These are phyloP conservation scores for Tarsius wallacei DNA, from an alignment of 2,797 vertebrate genomes.

Conservation along the genomic window DNA sequence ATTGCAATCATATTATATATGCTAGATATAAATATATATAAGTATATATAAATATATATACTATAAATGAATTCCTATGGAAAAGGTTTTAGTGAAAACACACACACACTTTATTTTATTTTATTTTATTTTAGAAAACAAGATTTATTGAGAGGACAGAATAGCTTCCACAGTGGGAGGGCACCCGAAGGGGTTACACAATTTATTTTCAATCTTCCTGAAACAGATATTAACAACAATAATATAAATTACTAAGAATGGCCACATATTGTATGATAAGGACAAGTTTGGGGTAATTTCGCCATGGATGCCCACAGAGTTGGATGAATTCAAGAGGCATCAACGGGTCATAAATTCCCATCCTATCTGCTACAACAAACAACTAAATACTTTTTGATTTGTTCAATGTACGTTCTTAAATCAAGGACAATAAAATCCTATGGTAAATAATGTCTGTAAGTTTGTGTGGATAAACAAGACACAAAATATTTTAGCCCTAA, in stretches of 20 bases:
- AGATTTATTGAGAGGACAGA: too few relatives aligned
- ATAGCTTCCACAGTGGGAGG: too few relatives aligned
- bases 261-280: accelerated
- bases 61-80: neutral
- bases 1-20: too few relatives aligned
- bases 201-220: neutral
- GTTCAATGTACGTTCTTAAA: neutral
- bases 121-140: too few relatives aligned
- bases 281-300: neutral
- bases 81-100: neutral
- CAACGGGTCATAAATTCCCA: accelerated
- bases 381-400: neutral
- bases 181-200: neutral
- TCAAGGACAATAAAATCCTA: neutral
- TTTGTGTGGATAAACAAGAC: neutral
- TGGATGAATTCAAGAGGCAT: accelerated
- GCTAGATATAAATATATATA: too few relatives aligned
- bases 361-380: neutral
- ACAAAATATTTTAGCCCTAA: neutral
- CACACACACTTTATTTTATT: neutral
- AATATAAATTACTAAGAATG: neutral
- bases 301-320: neutral
- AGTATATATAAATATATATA: neutral
- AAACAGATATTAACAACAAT: neutral
- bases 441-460: neutral